phyloP scores from a whole-genome alignment of 2,888 invertebrate genomes.

The Pteria penguin region DNA sequence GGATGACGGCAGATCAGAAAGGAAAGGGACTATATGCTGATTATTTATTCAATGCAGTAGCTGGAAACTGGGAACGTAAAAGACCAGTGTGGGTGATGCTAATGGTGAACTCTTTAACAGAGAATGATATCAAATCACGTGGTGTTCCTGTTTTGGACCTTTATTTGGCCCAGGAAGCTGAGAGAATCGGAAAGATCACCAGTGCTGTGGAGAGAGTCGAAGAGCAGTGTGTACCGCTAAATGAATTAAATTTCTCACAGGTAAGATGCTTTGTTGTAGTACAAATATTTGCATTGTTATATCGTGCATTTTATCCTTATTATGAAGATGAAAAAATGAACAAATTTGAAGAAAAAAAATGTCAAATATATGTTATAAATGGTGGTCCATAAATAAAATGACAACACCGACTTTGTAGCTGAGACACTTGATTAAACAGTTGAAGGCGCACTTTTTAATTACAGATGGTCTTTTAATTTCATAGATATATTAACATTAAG shows the following conservation, averaged over 20 bases:
- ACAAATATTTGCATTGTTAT: too few relatives aligned
- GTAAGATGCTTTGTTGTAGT: constrained; percentile 67
- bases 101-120: constrained; percentile 82
- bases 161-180: constrained; percentile 82
- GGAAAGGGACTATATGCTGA: constrained; percentile 80
- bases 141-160: constrained; percentile 82
- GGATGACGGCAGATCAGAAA: constrained; percentile 80
- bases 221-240: constrained; percentile 83
- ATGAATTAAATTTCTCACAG: constrained; percentile 82
- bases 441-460: too few relatives aligned
- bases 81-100: constrained; percentile 83
- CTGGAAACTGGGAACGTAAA: constrained; percentile 82
- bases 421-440: too few relatives aligned
- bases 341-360: too few relatives aligned
- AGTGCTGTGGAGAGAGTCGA: constrained; percentile 82
- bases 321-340: too few relatives aligned
- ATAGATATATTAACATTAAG: too few relatives aligned
- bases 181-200: constrained; percentile 80
- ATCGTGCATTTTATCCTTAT: too few relatives aligned
- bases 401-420: too few relatives aligned
- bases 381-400: too few relatives aligned
- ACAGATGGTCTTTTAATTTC: too few relatives aligned
- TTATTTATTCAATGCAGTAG: constrained; percentile 81
- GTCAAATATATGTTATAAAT: too few relatives aligned
- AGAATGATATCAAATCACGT: constrained; percentile 80